A percentile compares a stretch with the other conserved stretches of the same genome.
phyloP scores from a whole-genome alignment of 2,797 vertebrate genomes.

The Pogoniulus pusillus region DNA sequence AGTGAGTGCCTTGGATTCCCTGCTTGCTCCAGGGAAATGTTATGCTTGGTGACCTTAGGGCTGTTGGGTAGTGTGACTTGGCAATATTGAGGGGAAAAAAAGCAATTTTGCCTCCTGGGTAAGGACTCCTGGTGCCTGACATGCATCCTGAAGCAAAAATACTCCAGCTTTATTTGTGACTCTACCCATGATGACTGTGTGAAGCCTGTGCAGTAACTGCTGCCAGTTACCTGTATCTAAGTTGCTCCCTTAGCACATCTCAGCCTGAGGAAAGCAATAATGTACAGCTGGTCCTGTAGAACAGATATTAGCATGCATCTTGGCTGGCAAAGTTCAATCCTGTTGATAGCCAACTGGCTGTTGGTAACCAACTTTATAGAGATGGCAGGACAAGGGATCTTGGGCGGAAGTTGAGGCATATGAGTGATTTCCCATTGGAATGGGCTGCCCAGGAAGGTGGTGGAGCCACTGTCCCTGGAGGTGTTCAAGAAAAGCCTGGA shows the following conservation, averaged over 20 bases:
- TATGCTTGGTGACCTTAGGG: background rate
- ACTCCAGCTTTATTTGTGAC: background rate
- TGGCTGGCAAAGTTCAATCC: background rate
- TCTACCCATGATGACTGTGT: background rate
- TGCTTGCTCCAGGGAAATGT: background rate
- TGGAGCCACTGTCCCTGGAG: no score
- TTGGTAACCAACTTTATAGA: background rate
- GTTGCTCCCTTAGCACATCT: background rate
- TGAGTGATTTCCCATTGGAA: no score
- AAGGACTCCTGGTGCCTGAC: background rate
- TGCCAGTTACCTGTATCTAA: background rate
- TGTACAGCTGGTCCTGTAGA: fast-evolving
- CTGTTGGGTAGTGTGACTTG: background rate
- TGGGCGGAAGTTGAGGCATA: no score
- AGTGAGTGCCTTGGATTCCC: background rate
- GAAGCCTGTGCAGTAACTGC: background rate
- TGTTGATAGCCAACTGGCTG: background rate
- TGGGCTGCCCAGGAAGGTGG: no score
- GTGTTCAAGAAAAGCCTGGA: no score
- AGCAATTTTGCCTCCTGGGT: background rate
- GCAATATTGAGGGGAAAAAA: background rate
- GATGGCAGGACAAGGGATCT: no score
- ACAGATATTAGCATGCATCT: background rate
- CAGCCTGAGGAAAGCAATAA: background rate
- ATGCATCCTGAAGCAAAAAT: background rate